Evolutionary conservation across 1,140 invertebrate species (phyloP), one percentile per base, ranked within the genome.

Genomic region (Pogonomyrmex californicus): DNA sequence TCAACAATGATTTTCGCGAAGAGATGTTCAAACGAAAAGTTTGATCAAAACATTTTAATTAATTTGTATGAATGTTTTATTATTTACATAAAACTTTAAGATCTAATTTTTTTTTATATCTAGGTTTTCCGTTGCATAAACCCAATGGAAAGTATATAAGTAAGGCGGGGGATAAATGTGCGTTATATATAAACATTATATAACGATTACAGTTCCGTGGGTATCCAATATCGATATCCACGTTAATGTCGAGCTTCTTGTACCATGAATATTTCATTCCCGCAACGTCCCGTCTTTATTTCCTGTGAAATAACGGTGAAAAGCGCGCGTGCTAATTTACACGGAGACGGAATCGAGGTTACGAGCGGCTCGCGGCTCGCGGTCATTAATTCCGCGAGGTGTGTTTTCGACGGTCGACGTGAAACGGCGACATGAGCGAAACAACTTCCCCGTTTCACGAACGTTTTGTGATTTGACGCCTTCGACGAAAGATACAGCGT

Each of bases 341-440:
- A 47, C 66, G 54, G 41, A 7, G 47, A 12, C 0, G 51, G 23
- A 73, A 82, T 82, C 30, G 66, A 41, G 79, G 66, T 73, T 82
- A 82, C 66, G 41, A 73, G 66, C 23, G 23, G 23, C 63, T 41
- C 38, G 78, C 23, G 7, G 41, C 41, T 73, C 30, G 54, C 33
- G 47, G 41, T 60, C 56, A 83, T 75, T 83, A 83, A 83, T 83
- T 83, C 54, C 7, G n/a, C 33, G 12, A 38, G 33, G 33, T n/a
- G 30, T 68, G 51, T 83, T 73, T 82, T 82, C n/a, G 66, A 10
- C 7, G 14, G 14, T 0, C n/a, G 33, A 51, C 54, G 23, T 23
- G 12, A 73, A 47, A 68, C 12, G 12, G 41, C 41, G n/a, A 71
- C 23, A 6, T 3, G 41, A 47, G 30, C 5, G 7, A 38, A 75